Conservation (phyloP, 1,140 invertebrate species). For the Anthonomus grandis region DNA sequence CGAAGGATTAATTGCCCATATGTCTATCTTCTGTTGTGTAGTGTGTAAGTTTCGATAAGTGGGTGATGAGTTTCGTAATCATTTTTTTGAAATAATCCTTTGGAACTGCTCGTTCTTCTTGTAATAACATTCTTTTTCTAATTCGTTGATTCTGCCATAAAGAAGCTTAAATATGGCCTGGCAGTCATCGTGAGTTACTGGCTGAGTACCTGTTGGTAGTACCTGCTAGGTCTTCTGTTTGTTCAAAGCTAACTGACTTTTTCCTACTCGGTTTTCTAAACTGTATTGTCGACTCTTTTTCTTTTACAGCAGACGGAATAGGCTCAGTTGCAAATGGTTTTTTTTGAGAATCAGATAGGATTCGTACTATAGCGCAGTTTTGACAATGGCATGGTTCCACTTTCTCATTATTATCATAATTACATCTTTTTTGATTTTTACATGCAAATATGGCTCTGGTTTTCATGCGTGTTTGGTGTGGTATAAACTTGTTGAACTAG, state of each 20-base stretch:
- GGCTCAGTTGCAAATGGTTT: slow-evolving; percentile 30
- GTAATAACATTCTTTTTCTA: slow-evolving; percentile 32
- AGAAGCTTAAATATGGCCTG: slow-evolving; percentile 29
- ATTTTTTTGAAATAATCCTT: slow-evolving; percentile 40
- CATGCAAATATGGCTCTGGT: slow-evolving; percentile 28
- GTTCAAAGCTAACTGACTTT: slow-evolving; percentile 21
- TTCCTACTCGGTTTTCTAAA: slow-evolving; percentile 7
- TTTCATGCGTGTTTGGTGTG: slow-evolving; percentile 25
- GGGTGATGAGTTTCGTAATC: slow-evolving; percentile 35
- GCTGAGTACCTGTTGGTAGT: no score
- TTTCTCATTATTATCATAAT: slow-evolving; percentile 12
- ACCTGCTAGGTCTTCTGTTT: no score
- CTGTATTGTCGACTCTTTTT: neutral
- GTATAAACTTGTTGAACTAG: slow-evolving; percentile 33
- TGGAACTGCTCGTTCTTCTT: slow-evolving; percentile 36
- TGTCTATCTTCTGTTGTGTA: slow-evolving; percentile 19
- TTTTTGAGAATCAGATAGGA: slow-evolving; percentile 36
- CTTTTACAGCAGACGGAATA: slow-evolving; percentile 18
- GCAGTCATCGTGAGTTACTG: slow-evolving; percentile 20
- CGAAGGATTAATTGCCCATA: no score
- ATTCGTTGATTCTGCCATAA: slow-evolving; percentile 21
- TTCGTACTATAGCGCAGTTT: slow-evolving; percentile 35
- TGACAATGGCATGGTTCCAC: slow-evolving; percentile 36
- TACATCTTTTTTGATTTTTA: slow-evolving; percentile 17
- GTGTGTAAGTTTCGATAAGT: slow-evolving; percentile 25